Evolutionary conservation across 2,888 invertebrate species (phyloP).

Genomic region (Epinotia nisella): DNA sequence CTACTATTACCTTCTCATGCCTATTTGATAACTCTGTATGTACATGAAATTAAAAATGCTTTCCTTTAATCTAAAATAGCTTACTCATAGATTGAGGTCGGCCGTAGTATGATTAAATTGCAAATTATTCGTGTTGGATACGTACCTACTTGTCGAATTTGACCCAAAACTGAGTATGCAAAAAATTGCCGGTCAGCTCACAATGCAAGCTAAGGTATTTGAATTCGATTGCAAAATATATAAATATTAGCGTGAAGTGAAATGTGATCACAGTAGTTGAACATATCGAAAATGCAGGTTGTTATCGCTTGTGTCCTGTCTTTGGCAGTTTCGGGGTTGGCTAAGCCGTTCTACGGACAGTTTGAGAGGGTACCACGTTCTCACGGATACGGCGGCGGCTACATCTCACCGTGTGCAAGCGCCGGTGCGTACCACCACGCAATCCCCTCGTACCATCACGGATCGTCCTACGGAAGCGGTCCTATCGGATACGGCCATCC

Average conservation of each 20-base stretch:
- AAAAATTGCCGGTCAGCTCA: conserved; percentile 62
- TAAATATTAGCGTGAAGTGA: conserved; percentile 66
- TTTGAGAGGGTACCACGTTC: conserved; percentile 59
- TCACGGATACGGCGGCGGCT: conserved; percentile 49
- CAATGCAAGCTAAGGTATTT: conserved; percentile 61
- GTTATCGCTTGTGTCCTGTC: conserved; percentile 55
- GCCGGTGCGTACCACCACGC: conserved; percentile 50
- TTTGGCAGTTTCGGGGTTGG: conserved; percentile 53
- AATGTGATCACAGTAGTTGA: conserved; percentile 57
- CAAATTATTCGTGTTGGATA: conserved; percentile 23
- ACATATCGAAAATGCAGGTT: conserved; percentile 63
- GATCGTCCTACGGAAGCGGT: conserved; percentile 32
- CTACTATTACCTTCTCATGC: background rate
- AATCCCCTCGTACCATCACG: conserved; percentile 30
- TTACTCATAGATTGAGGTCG: conserved; percentile 19
- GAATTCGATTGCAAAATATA: conserved; percentile 58
- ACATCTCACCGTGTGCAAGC: conserved; percentile 63
- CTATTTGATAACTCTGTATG: background rate
- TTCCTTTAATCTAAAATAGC: background rate
- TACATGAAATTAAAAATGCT: background rate
- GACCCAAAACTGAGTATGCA: conserved; percentile 53
- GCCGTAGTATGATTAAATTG: conserved; percentile 5
- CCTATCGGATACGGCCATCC: conserved; percentile 45
- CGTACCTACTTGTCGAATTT: conserved; percentile 6
- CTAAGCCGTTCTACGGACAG: conserved; percentile 54